A percentile compares a stretch with the other conserved stretches of the same genome.
Conservation (phyloP, 2,113 vertebrate genomes). For the Pelobates fuscus region DNA sequence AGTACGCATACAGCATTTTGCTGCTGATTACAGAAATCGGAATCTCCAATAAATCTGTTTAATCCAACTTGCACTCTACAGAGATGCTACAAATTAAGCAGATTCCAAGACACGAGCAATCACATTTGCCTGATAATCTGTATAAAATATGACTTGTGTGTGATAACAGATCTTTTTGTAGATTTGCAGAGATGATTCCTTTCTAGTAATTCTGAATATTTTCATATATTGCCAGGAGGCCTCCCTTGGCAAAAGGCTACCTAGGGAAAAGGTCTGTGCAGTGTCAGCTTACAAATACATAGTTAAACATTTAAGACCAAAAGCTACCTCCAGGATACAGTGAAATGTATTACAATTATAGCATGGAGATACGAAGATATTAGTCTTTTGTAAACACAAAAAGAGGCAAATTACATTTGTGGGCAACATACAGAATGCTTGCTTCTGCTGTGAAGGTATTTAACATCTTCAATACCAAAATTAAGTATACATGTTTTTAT, state of each 20-base stretch:
- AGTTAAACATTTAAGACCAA: background rate
- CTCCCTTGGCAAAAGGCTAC: background rate
- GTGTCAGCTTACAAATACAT: background rate
- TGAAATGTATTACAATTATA: background rate
- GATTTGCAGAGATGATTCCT: background rate
- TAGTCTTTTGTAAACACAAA: background rate
- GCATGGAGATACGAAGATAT: background rate
- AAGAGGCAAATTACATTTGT: background rate
- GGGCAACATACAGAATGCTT: too few relatives aligned
- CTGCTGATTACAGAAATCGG: constrained; percentile 23
- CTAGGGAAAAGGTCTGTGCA: background rate
- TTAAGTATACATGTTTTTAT: too few relatives aligned
- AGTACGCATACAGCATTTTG: too few relatives aligned
- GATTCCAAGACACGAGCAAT: constrained; percentile 34
- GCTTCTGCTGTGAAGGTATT: too few relatives aligned
- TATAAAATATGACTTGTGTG: constrained; percentile 18
- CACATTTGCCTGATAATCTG: constrained; percentile 35
- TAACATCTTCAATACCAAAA: too few relatives aligned
- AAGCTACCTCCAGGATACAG: background rate
- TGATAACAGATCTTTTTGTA: background rate
- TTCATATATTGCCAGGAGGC: too few relatives aligned
- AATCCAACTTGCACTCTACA: constrained; percentile 17
- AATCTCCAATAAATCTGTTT: constrained; percentile 13
- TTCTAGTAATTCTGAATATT: background rate
- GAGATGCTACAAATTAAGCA: constrained; percentile 32